Evolutionary conservation across 2,113 vertebrate genomes (phyloP).

Genomic region (Austrofundulus limnaeus): DNA sequence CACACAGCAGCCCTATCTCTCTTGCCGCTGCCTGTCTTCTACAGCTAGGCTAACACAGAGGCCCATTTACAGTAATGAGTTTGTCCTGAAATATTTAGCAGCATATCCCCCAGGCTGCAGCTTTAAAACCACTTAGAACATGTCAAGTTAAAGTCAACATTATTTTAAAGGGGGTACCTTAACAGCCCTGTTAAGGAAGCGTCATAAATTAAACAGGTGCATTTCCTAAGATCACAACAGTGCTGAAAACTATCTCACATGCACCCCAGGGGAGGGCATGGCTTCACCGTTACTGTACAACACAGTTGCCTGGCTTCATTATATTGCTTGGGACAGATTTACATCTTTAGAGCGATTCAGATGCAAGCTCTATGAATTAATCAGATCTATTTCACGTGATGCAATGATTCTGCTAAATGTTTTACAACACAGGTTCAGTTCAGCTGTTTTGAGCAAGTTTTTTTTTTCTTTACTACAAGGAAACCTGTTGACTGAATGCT

Average conservation of each 20-base stretch:
- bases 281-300: constrained; percentile 25
- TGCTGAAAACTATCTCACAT: constrained; percentile 45
- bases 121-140: constrained; percentile 77
- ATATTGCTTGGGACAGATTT: constrained; percentile 19
- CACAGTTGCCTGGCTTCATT: constrained; percentile 4
- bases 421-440: background rate
- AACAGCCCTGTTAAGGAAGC: constrained; percentile 62
- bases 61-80: constrained; percentile 75
- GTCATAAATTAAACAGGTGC: constrained; percentile 70
- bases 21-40: constrained; percentile 61
- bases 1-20: constrained; percentile 55
- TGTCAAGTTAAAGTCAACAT: constrained; percentile 76
- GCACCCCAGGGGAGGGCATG: constrained; percentile 25
- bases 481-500: too few species aligned
- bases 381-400: too few species aligned
- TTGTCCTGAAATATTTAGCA: constrained; percentile 81
- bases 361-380: constrained; percentile 5
- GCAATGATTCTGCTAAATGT: too few species aligned
- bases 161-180: constrained; percentile 70
- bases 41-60: constrained; percentile 66
- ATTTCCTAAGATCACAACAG: constrained; percentile 50
- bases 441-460: constrained; percentile 5
- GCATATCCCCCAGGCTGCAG: constrained; percentile 61
- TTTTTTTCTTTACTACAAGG: constrained; percentile 3
- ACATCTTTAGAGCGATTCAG: constrained; percentile 15